Evolutionary conservation across 2,888 invertebrate genomes (phyloP), one percentile per base, ranked within the genome.

Genomic region (Ectobius pallidus): DNA sequence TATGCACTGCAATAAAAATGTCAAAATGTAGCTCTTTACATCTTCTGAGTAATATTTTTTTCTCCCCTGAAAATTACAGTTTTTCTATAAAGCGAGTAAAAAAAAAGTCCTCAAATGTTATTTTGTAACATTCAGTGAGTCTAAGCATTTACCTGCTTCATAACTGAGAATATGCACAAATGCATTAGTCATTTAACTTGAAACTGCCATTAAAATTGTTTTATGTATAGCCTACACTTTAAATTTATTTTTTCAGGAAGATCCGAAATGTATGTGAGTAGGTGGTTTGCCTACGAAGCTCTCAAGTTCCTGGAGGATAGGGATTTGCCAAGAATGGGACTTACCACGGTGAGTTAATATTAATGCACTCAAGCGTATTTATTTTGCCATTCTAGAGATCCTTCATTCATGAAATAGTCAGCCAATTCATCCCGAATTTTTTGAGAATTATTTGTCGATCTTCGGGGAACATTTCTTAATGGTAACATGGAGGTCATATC

Each of bases 401-500:
- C 52, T 52, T 52, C 52, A 20, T 52, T 52, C 7, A 52, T 14
- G 14, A 18, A 52, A 22, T 52, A 52, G 22, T 52, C 52, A 6
- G 52, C 22, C 11, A 34, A 7, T 34, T 34, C 34, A 34, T 34
- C 34, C 11, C 34, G 6, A 20, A 52, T 52, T 6, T 52, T n/a
- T n/a, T n/a, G n/a, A n/a, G n/a, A n/a, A n/a, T n/a, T n/a, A n/a
- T n/a, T n/a, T n/a, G n/a, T n/a, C n/a, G 73, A 49, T 72, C 75
- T 78, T 70, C 78, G 74, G 49, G 77, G 75, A 67, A 76, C 73
- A 71, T 61, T 73, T 61, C 44, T 65, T 55, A 78, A 70, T 70
- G 75, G 74, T 52, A 75, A 49, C 25, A 78, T 67, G 42, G 77
- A 72, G 44, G 68, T 27, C 22, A 44, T 44, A 42, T 63, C 20